These are phyloP conservation scores for Pyxicephalus adspersus DNA, from an alignment of 2,113 vertebrate species.

Conservation along the genomic window DNA sequence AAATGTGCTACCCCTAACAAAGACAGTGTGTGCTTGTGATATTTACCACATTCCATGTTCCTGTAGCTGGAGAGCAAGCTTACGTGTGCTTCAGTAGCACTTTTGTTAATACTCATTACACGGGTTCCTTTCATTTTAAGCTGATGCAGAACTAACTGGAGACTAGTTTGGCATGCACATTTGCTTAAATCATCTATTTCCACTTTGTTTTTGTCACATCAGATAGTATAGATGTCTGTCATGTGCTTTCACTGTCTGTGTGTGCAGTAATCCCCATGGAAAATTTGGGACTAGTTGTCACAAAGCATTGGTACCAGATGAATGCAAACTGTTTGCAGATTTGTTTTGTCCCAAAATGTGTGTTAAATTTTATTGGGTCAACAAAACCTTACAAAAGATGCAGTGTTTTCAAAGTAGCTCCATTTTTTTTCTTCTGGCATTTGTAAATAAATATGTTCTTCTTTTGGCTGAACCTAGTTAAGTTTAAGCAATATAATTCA, in stretches of 20 bases:
- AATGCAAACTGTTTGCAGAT: constrained; percentile 29
- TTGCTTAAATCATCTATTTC: constrained; percentile 57
- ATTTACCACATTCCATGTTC: not conserved
- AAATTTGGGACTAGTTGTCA: not conserved
- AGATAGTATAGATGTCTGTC: constrained; percentile 7
- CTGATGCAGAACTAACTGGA: constrained; percentile 12
- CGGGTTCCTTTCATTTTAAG: constrained; percentile 23
- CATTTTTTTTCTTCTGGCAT: not conserved
- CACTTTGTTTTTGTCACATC: constrained; percentile 19
- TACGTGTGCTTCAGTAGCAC: constrained; percentile 11
- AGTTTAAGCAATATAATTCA: not conserved
- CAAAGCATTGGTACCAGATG: constrained; percentile 14
- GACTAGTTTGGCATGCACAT: constrained; percentile 48
- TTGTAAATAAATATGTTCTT: not conserved
- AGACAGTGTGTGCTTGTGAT: not conserved
- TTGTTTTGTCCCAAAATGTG: not conserved
- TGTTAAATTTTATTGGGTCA: constrained; percentile 1
- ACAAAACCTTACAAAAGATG: constrained; percentile 28
- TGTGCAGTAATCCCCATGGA: constrained; percentile 36
- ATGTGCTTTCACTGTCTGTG: constrained; percentile 14
- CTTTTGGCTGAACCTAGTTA: not conserved
- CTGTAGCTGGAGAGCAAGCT: not conserved
- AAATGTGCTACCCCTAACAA: too few relatives aligned
- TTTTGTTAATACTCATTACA: constrained; percentile 33
- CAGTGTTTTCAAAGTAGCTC: not conserved